Conservation (phyloP, 2,113 vertebrate species). For the Eurypyga helias region DNA sequence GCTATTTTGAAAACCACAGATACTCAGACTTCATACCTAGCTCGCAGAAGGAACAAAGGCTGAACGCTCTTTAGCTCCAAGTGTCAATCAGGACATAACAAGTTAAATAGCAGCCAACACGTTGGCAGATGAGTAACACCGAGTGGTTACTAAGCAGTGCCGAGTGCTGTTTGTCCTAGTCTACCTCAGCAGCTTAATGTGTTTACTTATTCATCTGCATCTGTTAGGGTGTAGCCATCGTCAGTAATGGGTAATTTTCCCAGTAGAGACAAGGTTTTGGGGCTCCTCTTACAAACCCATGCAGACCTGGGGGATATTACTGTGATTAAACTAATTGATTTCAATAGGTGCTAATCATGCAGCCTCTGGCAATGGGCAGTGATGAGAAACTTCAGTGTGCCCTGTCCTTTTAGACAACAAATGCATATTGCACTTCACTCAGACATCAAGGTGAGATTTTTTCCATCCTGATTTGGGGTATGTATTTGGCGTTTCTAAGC, state of each 20-base stretch:
- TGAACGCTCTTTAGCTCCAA: slow-evolving; percentile 17
- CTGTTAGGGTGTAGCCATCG: slow-evolving; percentile 60
- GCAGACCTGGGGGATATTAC: slow-evolving; percentile 20
- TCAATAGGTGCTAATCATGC: slow-evolving; percentile 46
- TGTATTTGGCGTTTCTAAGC: background rate
- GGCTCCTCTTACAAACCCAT: slow-evolving; percentile 16
- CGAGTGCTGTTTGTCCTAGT: slow-evolving; percentile 37
- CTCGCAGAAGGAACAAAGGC: slow-evolving; percentile 42
- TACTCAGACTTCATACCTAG: slow-evolving; percentile 39
- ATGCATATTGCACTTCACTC: background rate
- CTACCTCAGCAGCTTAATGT: slow-evolving; percentile 62
- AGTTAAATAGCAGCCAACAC: slow-evolving; percentile 66
- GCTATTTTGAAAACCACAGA: slow-evolving; percentile 25
- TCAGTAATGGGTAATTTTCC: slow-evolving; percentile 54
- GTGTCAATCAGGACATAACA: slow-evolving; percentile 57
- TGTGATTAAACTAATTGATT: slow-evolving; percentile 64
- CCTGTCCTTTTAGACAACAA: background rate
- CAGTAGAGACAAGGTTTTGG: slow-evolving; percentile 42
- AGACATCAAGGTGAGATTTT: background rate
- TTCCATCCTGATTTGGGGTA: background rate
- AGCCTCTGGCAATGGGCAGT: background rate
- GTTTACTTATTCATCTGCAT: slow-evolving; percentile 74
- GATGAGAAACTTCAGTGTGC: background rate
- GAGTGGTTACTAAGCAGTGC: slow-evolving; percentile 64
- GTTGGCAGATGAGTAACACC: slow-evolving; percentile 59